These are phyloP conservation scores for Rhodophaea formosa DNA, from an alignment of 2,888 invertebrate species.

Conservation along the genomic window DNA sequence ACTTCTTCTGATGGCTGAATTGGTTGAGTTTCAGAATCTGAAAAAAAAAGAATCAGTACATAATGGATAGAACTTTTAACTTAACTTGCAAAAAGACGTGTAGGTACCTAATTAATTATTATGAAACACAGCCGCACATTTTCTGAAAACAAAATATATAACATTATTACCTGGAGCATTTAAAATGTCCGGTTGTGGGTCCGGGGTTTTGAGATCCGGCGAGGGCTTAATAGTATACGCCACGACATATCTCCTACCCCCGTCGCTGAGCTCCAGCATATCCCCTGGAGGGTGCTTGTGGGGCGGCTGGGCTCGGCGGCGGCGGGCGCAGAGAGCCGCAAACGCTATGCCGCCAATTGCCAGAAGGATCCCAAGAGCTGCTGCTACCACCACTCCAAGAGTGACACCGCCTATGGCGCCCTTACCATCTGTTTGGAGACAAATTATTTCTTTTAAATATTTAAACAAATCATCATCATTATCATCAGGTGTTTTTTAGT, in stretches of 20 bases:
- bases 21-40: slow-evolving; percentile 64
- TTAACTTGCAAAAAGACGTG: no score
- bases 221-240: slow-evolving; percentile 91
- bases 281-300: slow-evolving; percentile 73
- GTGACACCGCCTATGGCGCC: slow-evolving; percentile 86
- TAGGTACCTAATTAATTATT: no score
- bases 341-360: slow-evolving; percentile 61
- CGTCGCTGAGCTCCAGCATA: slow-evolving; percentile 86
- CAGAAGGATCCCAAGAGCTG: slow-evolving; percentile 56
- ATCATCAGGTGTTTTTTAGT: no score
- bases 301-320: slow-evolving; percentile 58
- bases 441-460: not conserved
- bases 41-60: slow-evolving; percentile 13
- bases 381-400: slow-evolving; percentile 82
- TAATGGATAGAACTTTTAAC: no score
- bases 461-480: no score
- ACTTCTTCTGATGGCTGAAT: slow-evolving; percentile 54
- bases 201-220: slow-evolving; percentile 78
- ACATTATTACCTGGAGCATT: slow-evolving; percentile 84
- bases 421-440: slow-evolving; percentile 81
- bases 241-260: slow-evolving; percentile 91
- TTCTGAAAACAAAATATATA: not conserved
- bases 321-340: slow-evolving; percentile 58
- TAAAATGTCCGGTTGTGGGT: slow-evolving; percentile 89
- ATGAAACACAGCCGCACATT: no score